A percentile compares a stretch with the other conserved stretches of the same genome.
Evolutionary conservation across 2,113 vertebrate genomes (phyloP).

Genomic region (Hemiscyllium ocellatum): DNA sequence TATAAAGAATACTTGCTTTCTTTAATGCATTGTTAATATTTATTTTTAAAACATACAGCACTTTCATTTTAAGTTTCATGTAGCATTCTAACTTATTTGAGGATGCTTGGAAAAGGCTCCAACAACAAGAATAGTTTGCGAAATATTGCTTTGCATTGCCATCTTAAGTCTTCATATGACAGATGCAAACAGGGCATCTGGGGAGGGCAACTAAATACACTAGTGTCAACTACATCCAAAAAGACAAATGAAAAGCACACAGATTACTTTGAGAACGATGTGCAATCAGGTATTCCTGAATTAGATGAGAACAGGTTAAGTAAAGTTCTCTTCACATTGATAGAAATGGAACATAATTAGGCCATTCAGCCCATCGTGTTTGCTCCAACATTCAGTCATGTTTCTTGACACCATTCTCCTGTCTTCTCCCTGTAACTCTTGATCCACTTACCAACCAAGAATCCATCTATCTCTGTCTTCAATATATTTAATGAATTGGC

Average conservation of each 20-base stretch:
- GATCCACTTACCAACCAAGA: no score
- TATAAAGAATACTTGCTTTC: background rate
- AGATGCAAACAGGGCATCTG: background rate
- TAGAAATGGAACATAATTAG: background rate
- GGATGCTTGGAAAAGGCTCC: background rate
- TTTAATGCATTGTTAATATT: background rate
- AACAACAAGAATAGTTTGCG: background rate
- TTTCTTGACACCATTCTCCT: no score
- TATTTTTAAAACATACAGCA: background rate
- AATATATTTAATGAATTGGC: no score
- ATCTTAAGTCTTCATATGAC: background rate
- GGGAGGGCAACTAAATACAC: background rate
- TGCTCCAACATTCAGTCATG: no score
- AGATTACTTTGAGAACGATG: background rate
- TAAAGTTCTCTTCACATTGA: background rate
- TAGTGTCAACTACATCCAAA: background rate
- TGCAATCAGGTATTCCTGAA: background rate
- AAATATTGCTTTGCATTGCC: background rate
- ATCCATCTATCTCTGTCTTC: no score
- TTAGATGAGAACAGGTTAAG: background rate
- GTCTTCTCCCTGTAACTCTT: no score
- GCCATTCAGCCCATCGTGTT: no score
- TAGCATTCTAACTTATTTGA: background rate
- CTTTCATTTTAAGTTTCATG: background rate
- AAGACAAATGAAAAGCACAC: background rate